Base-by-base conservation (phyloP, 2,113 vertebrate species). In the Spilogale gracilis region DNA sequence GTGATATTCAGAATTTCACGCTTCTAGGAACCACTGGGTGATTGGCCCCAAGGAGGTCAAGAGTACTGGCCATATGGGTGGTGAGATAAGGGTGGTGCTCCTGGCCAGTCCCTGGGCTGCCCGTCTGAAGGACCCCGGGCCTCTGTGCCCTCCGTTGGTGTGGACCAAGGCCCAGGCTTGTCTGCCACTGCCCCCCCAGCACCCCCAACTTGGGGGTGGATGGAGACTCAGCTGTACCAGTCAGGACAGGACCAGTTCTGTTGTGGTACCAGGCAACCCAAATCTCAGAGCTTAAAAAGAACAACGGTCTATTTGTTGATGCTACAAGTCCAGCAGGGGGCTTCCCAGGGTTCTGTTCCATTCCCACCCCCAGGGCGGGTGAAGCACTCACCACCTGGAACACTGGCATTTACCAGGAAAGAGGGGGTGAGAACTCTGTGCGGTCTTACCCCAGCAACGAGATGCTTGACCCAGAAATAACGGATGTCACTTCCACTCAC, bases 31-130 rank as follows among this genome's bases (percentile, higher is more conserved):
- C 84, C 78, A 58, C 14, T 3, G 54, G 18, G 13, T 12, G 61
- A n/a, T 2, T 32, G 27, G 16, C 5, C 1, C 18, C 14, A 9
- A 16, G 4, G 9, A n/a, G 14, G 13, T 50, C 61, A 73, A 58
- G 23, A 25, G 13, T 6, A 32, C 10, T 17, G 27, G 30, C 52
- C 13, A 21, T 0, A 0, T 16, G 13, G 43, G 1, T 14, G 48
- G 21, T 1, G 48, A 94, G n/a, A 79, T 43, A 14, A 56, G 11
- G 32, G 48, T 95, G 43, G n/a, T 20, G 3, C 23, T 30, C 6
- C 50, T 54, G 52, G 45, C 61, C 18, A 14, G 25, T 61, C 12
- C 23, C 18, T 50, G 20, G 69, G 60, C 13, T 91, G 45, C 10
- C 48, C 3, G 0, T 14, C 32, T 78, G 23, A 74, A 18, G 30